Percentiles rank a stretch among this genome's conserved stretches.
Evolutionary conservation across 1,140 invertebrate genomes (phyloP).

Genomic region (Lethrus apterus): DNA sequence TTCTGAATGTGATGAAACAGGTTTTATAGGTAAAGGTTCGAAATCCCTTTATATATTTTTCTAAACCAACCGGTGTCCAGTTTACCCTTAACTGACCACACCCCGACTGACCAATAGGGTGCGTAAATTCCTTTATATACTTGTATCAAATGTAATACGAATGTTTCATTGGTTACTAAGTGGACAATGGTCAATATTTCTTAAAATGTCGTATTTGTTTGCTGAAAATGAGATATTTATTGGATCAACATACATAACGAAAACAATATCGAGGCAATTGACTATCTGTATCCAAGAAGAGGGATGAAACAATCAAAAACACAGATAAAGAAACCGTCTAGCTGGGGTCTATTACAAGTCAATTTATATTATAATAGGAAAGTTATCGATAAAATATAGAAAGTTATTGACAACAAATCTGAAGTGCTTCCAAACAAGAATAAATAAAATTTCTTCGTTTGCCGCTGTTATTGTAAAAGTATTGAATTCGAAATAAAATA

Average conservation of each 20-base stretch:
- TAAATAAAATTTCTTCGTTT: too few species aligned
- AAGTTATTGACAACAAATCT: too few species aligned
- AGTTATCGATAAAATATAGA: neutral
- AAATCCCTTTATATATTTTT: conserved; percentile 5
- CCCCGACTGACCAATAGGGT: conserved; percentile 21
- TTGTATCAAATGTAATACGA: too few species aligned
- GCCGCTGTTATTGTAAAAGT: too few species aligned
- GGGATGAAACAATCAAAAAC: conserved; percentile 12
- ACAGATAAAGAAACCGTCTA: conserved; percentile 9
- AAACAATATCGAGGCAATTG: conserved; percentile 4
- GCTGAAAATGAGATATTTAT: conserved; percentile 10
- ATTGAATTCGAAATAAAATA: too few species aligned
- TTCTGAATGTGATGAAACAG: too few species aligned
- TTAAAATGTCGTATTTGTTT: too few species aligned
- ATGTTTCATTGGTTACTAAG: conserved; percentile 16
- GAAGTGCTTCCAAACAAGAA: neutral
- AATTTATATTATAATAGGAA: conserved; percentile 10
- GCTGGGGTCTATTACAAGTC: conserved; percentile 7
- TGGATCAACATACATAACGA: conserved; percentile 2
- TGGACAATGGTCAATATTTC: conserved; percentile 20
- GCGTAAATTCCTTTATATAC: too few species aligned
- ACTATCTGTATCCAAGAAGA: neutral
- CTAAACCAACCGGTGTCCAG: conserved; percentile 19
- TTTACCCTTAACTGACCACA: conserved; percentile 21
- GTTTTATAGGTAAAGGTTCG: too few species aligned